Evolutionary conservation across 2,113 vertebrate species (phyloP), one percentile per base, ranked within the genome.

Genomic region (Takifugu flavidus): DNA sequence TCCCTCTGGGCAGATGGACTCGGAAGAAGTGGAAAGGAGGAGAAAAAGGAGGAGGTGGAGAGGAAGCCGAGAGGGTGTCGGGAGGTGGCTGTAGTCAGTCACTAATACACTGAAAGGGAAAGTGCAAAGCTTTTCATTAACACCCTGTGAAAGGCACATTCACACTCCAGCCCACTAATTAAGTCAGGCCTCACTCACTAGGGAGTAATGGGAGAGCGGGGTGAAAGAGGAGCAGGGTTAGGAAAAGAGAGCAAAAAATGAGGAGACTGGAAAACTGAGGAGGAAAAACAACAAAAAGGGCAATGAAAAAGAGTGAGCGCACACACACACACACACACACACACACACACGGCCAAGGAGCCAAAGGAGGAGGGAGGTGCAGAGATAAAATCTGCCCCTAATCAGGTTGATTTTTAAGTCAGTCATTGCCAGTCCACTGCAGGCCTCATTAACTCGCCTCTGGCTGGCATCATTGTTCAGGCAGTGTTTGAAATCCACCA

Each of bases 101-200:
- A 86, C 80, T 86, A 89, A 90, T 88, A 72, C 75, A 84, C 67
- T 92, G 91, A 94, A 93, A 93, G 83, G 86, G 82, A 89, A 86
- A 87, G 81, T 59, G 88, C 91, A 94, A 93, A 95, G 92, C 92
- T 94, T 94, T 95, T 95, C 92, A 96, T 96, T 95, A 94, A 94
- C 89, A 91, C 88, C 86, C 90, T 89, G 90, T 93, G 92, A 94
- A 94, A 94, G 93, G 92, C 92, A 90, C 85, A 90, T 92, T 94
- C 92, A 89, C 91, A 90, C 89, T 90, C 89, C 88, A 93, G 87
- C 91, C 89, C 91, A 89, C 91, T 93, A 94, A 96, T 96, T 94
- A 94, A 93, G 89, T 90, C 90, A 93, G 91, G 88, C 86, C 89
- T 91, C 86, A 86, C 90, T 93, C 91, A 93, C 93, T 89, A 76